Base-by-base conservation (phyloP, 2,888 invertebrate genomes). In the Cerceris rybyensis region DNA sequence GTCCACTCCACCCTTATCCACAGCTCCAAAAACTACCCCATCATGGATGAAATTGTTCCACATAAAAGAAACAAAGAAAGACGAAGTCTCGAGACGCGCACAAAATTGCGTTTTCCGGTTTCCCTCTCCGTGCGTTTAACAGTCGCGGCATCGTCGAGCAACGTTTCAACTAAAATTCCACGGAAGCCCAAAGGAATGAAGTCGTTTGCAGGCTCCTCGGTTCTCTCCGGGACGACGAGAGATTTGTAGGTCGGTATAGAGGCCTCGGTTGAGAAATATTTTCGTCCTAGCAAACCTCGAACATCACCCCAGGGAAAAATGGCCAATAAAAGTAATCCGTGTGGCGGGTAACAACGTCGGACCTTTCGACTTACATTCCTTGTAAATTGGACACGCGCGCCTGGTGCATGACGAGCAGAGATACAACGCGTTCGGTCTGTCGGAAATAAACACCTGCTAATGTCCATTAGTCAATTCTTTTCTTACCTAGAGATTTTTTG, bases 391-490 rank as follows among this genome's bases (percentile, higher is more conserved):
- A 86, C 84, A 84, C 84, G 86, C 86, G 81, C 78, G 84, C 76
- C 84, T 84, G 81, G 73, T 69, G 86, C 84, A 78, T 84, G 86
- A 84, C 84, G 73, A 69, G 86, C 64, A 28, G 28, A 28, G 28
- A 28, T 76, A 73, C 66, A 78, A 81, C 70, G 71, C 75, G 88
- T 70, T 83, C 88, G 86, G 81, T 90, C 90, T 89, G 78, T 83
- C 82, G 91, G 90, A 92, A 90, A 90, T 87, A 87, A 88, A 89
- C 91, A 91, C 91, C 91, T 91, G 91, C 91, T 89, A 88, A 88
- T 84, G 72, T 82, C 82, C 71, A 85, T 83, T 85, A 85, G 74
- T 79, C 75, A 75, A 84, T 83, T 85, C 80, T 28, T 4, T 75
- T 70, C 75, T 65, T 71, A 50, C 63, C 67, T 70, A 60, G 68